phyloP scores from a whole-genome alignment of 1,140 invertebrate genomes.

The Saccostrea cuccullata region DNA sequence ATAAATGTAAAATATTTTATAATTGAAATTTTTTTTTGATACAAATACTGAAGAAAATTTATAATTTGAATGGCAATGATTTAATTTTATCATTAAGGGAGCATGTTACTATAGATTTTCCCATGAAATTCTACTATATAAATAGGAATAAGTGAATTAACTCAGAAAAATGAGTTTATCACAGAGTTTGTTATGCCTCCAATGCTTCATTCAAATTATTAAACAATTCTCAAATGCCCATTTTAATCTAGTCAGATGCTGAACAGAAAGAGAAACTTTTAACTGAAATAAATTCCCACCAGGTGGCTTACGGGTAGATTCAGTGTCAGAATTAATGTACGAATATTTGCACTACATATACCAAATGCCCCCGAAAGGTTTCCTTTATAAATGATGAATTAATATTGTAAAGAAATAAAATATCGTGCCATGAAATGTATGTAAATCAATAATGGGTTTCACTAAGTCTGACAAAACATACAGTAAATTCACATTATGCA shows the following conservation, averaged over 20 bases:
- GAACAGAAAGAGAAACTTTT: not conserved
- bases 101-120: no score
- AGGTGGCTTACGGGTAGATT: not conserved
- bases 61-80: no score
- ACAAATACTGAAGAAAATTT: no score
- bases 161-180: not conserved
- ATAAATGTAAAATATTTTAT: no score
- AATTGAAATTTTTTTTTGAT: no score
- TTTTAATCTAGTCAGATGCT: constrained; percentile 19
- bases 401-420: constrained; percentile 7
- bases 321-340: not conserved
- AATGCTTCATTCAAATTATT: not conserved
- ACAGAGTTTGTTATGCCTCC: not conserved
- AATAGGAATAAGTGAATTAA: not conserved
- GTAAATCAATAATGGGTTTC: not conserved
- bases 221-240: not conserved
- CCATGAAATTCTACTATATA: no score
- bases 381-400: not conserved
- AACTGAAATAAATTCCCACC: not conserved
- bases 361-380: not conserved
- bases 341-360: constrained; percentile 1
- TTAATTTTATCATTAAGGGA: no score
- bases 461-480: not conserved
- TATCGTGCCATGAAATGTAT: not conserved
- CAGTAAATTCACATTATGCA: constrained; percentile 18